Percentiles rank a stretch among this genome's conserved stretches.
These are phyloP conservation scores for Bradypus variegatus DNA, from an alignment of 2,797 vertebrate genomes.

Conservation along the genomic window DNA sequence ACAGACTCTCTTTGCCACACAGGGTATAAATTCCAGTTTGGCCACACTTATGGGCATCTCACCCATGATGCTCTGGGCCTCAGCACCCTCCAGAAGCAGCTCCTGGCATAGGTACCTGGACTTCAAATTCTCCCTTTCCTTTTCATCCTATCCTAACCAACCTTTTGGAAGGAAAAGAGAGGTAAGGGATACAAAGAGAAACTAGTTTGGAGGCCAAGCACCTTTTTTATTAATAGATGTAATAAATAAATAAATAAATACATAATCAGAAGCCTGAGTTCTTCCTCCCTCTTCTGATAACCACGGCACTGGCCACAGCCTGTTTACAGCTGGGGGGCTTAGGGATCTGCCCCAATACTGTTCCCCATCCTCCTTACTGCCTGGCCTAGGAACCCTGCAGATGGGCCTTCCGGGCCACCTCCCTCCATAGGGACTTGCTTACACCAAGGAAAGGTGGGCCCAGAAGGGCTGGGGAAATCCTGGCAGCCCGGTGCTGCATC, in stretches of 20 bases:
- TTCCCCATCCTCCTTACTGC: not conserved
- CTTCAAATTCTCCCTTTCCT: not conserved
- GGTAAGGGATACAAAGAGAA: constrained; percentile 1
- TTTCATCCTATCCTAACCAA: not conserved
- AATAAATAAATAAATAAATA: constrained; percentile 86
- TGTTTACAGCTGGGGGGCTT: constrained; percentile 56
- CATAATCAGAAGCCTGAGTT: constrained; percentile 73
- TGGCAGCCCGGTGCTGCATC: constrained; percentile 35
- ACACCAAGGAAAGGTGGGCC: not conserved
- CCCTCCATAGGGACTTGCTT: not conserved
- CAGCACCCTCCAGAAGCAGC: constrained; percentile 61
- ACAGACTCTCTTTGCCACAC: not conserved
- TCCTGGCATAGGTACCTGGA: not conserved
- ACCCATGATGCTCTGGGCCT: constrained; percentile 72
- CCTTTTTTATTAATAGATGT: constrained; percentile 85
- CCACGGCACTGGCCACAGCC: constrained; percentile 41
- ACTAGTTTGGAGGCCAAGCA: constrained; percentile 71
- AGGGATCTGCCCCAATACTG: constrained; percentile 52
- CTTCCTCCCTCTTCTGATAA: constrained; percentile 27
- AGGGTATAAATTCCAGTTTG: constrained; percentile 80
- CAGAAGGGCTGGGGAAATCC: not conserved
- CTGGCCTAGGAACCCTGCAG: not conserved
- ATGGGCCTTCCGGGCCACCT: constrained; percentile 16
- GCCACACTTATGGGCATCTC: constrained; percentile 75
- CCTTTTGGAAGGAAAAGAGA: not conserved